Evolutionary conservation across 2,888 invertebrate species (phyloP).

Genomic region (Poecilobothrus nobilitatus): DNA sequence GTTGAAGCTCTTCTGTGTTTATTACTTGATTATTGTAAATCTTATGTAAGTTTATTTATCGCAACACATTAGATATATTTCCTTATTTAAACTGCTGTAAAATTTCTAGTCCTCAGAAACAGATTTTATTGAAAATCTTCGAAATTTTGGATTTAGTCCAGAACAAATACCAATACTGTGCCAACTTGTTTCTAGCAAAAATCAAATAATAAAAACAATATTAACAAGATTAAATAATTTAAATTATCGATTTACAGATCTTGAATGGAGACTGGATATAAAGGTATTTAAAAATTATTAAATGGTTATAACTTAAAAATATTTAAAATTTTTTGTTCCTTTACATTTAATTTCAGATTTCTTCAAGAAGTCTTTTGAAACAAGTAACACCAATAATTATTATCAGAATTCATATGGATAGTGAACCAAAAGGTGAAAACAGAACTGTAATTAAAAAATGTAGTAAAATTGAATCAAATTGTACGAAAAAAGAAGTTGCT

Average conservation of each 20-base stretch:
- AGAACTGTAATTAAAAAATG: background rate
- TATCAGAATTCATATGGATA: conserved; percentile 49
- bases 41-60: conserved; percentile 47
- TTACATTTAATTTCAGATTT: conserved; percentile 41
- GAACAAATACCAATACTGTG: conserved; percentile 36
- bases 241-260: conserved; percentile 44
- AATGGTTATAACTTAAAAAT: background rate
- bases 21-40: conserved; percentile 60
- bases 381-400: conserved; percentile 53
- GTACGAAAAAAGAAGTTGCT: background rate
- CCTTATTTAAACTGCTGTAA: no score
- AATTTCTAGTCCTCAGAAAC: conserved; percentile 21
- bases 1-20: conserved; percentile 67
- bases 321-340: background rate
- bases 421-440: conserved; percentile 39
- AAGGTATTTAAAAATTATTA: conserved; percentile 11
- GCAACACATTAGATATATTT: background rate
- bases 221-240: conserved; percentile 38
- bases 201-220: conserved; percentile 37
- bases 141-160: conserved; percentile 29
- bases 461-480: background rate
- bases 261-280: conserved; percentile 61
- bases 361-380: conserved; percentile 50
- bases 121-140: conserved; percentile 27
- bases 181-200: conserved; percentile 39